These are phyloP conservation scores for Sebastes umbrosus DNA, from an alignment of 2,797 vertebrate species.

Conservation along the genomic window DNA sequence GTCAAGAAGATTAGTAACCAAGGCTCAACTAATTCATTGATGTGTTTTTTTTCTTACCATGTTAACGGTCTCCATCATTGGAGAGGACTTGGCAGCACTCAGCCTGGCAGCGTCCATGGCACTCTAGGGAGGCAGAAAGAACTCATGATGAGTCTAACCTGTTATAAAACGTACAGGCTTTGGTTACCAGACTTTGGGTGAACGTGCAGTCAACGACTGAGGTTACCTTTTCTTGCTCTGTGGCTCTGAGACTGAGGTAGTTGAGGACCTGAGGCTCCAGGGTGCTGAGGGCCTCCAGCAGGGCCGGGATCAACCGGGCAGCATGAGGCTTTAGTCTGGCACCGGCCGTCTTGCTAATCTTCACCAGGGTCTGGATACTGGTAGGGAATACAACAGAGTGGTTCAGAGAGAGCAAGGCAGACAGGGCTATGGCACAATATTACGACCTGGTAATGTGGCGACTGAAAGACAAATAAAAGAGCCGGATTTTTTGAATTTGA, in stretches of 20 bases:
- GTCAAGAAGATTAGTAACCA: not conserved
- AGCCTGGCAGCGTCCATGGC: constrained; percentile 97
- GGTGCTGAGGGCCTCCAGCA: constrained; percentile 93
- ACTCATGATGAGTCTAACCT: not conserved
- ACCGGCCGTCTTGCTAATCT: constrained; percentile 97
- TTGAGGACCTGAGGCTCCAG: constrained; percentile 97
- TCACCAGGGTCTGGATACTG: constrained; percentile 97
- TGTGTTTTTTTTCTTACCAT: constrained; percentile 82
- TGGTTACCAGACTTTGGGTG: not conserved
- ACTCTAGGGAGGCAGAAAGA: constrained; percentile 76
- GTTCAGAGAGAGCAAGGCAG: not conserved
- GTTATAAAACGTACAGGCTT: not conserved
- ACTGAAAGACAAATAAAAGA: not conserved
- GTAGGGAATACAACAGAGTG: not conserved
- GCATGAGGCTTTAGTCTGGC: constrained; percentile 94
- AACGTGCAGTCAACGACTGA: not conserved
- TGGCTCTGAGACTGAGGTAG: constrained; percentile 96
- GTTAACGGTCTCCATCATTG: constrained; percentile 99
- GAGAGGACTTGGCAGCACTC: constrained; percentile 96
- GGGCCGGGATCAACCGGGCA: constrained; percentile 92
- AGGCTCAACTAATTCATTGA: not conserved
- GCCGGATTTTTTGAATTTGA: too few species aligned
- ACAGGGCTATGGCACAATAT: not conserved
- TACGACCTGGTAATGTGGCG: not conserved
- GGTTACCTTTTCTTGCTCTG: constrained; percentile 95